Base-by-base conservation (phyloP, 2,797 vertebrate genomes). In the Typhlichthys eigenmanni region DNA sequence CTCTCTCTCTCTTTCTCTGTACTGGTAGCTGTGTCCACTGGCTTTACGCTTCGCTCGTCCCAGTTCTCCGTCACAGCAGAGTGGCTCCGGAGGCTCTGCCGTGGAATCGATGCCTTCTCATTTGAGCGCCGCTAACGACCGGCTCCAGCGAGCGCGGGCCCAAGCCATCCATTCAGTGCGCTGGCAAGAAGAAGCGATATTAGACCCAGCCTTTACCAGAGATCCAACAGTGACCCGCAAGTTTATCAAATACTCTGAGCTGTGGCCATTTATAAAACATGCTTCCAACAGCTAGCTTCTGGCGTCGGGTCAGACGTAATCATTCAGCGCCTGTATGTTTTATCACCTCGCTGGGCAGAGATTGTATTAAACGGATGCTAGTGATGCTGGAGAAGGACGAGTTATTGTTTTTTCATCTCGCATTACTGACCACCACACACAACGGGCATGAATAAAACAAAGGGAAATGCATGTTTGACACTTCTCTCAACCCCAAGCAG, bases 191-290 rank as follows among this genome's bases (percentile, higher is more conserved):
- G 55, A 63, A 47, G 46, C 62, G 74, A 75, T 87, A 82, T 88
- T 74, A 77, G 82, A 78, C 76, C 81, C 79, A 79, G 79, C 72
- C 72, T 79, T 76, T 80, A 75, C 84, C 80, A 82, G 68, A 82
- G 83, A 88, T 91, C 88, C 89, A 89, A 82, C 82, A 86, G 78
- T 83, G 84, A 87, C 85, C 87, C 80, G 76, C 74, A 80, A 86
- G 85, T 89, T 92, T 88, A 91, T 92, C 90, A 89, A 89, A 89
- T 77, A 81, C 72, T 85, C 78, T 14, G 62, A 78, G 80, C 82
- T 71, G 78, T 7, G 12, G 73, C 83, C 86, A 87, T 91, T 92
- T 84, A 92, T 92, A 92, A 91, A 92, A 92, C 89, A 92, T 92
- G 84, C 66, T 82, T 86, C 88, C 82, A 74, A 79, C 74, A 58